Evolutionary conservation across 1,140 invertebrate genomes (phyloP).

Genomic region (Monochamus saltuarius): DNA sequence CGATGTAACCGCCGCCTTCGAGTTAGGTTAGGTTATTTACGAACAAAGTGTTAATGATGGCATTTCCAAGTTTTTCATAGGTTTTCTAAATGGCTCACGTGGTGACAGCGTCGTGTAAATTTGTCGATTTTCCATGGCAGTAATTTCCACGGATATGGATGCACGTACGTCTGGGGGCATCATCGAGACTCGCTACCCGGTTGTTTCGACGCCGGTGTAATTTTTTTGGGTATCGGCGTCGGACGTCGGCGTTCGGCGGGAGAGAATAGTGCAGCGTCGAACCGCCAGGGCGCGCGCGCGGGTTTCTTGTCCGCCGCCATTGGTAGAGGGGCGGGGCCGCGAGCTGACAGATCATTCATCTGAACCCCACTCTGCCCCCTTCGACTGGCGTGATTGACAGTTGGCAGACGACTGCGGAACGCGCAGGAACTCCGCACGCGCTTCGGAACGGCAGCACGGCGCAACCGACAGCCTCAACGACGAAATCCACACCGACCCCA

Average conservation of each 20-base stretch:
- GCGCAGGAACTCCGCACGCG: slow-evolving; percentile 59
- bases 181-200: slow-evolving; percentile 6
- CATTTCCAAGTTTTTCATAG: no score
- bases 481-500: slow-evolving; percentile 38
- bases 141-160: no score
- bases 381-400: slow-evolving; percentile 63
- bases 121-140: no score
- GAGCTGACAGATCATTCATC: slow-evolving; percentile 52
- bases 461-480: slow-evolving; percentile 32
- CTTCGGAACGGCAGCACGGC: slow-evolving; percentile 38
- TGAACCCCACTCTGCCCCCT: slow-evolving; percentile 56
- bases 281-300: slow-evolving; percentile 40
- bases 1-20: no score
- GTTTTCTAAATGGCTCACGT: no score
- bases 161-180: background rate
- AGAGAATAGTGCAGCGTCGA: slow-evolving; percentile 23
- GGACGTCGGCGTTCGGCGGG: slow-evolving; percentile 29
- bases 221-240: slow-evolving; percentile 9
- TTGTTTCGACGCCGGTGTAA: slow-evolving; percentile 8
- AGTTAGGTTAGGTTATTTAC: no score
- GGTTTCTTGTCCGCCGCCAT: slow-evolving; percentile 40
- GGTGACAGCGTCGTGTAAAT: no score
- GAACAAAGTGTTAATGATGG: no score
- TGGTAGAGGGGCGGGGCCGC: slow-evolving; percentile 45
- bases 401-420: slow-evolving; percentile 67